phyloP scores from a whole-genome alignment of 2,797 vertebrate genomes.

The Chaunax sp. region DNA sequence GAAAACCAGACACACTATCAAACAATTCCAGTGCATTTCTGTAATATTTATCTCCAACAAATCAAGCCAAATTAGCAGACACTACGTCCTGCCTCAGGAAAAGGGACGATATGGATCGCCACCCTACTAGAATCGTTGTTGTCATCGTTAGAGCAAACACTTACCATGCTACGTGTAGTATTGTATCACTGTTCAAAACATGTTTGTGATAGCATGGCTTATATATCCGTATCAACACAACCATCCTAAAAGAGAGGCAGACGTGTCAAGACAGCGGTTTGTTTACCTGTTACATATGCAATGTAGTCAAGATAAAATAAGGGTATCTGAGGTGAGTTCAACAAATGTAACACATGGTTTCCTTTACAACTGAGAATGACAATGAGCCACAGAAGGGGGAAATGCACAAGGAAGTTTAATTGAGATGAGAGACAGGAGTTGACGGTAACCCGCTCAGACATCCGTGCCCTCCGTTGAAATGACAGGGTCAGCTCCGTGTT shows the following conservation, averaged over 20 bases:
- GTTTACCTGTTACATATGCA: neutral
- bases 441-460: neutral
- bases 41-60: neutral
- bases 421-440: neutral
- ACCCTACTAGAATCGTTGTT: constrained; percentile 36
- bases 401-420: too few species aligned
- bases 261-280: neutral
- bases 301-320: neutral
- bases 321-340: neutral
- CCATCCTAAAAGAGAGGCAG: rapidly evolving
- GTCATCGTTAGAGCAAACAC: constrained; percentile 17
- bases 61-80: neutral
- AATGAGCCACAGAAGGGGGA: rapidly evolving
- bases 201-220: neutral
- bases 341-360: neutral
- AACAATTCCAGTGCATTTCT: neutral
- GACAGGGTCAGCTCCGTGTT: constrained; percentile 61
- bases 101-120: constrained; percentile 19
- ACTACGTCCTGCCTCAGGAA: too few species aligned
- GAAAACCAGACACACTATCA: neutral
- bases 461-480: constrained; percentile 9
- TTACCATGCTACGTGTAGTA: constrained; percentile 3
- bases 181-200: neutral
- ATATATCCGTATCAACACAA: neutral
- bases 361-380: neutral